Evolutionary conservation across 2,113 vertebrate species (phyloP).

Genomic region (Corynorhinus townsendii): DNA sequence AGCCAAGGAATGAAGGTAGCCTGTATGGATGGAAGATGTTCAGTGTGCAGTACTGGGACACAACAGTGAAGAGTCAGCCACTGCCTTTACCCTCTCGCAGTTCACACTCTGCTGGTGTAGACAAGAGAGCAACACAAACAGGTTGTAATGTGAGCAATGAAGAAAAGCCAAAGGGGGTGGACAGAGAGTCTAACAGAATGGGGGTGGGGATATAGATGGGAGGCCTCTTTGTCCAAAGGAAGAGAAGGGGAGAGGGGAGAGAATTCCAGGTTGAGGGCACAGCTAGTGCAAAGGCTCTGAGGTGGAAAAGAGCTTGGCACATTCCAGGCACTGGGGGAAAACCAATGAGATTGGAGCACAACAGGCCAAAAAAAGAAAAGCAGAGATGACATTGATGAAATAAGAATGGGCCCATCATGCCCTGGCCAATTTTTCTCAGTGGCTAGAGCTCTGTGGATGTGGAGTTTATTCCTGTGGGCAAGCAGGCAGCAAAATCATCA

Average conservation of each 20-base stretch:
- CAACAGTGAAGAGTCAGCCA: too few relatives aligned
- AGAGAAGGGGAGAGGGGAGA: background rate
- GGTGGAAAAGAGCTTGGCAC: background rate
- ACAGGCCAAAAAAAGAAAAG: background rate
- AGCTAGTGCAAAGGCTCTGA: background rate
- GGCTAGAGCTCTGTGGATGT: too few relatives aligned
- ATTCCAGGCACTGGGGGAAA: background rate
- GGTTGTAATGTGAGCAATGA: background rate
- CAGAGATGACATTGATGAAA: background rate
- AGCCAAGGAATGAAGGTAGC: background rate
- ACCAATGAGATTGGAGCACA: background rate
- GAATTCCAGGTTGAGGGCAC: background rate
- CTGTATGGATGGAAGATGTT: background rate
- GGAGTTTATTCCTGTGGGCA: too few relatives aligned
- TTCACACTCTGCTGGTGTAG: background rate
- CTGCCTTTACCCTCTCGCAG: background rate
- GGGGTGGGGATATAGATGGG: background rate
- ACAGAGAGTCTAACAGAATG: background rate
- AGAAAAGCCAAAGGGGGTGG: background rate
- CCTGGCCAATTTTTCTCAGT: too few relatives aligned
- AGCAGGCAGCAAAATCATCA: too few relatives aligned
- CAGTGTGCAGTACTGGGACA: background rate
- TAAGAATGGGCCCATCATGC: rapidly evolving
- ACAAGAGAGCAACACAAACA: background rate
- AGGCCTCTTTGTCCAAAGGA: background rate